Conservation (phyloP, 2,888 invertebrate species). For the Exocentrus adspersus region DNA sequence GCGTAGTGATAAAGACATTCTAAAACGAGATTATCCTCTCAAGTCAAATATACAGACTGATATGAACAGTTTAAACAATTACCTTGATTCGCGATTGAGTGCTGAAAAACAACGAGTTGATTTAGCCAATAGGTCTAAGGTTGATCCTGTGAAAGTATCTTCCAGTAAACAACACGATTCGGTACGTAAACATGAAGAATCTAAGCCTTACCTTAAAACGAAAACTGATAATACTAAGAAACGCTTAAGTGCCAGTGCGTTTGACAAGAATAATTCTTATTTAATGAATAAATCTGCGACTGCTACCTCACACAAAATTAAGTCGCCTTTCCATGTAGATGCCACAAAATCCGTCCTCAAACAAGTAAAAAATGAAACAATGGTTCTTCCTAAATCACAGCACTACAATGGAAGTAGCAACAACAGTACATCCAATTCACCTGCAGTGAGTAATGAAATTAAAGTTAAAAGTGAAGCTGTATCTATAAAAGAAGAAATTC, state of each 20-base stretch:
- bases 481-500: conserved; percentile 46
- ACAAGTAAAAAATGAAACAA: conserved; percentile 36
- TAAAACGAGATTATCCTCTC: conserved; percentile 54
- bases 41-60: conserved; percentile 53
- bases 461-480: conserved; percentile 41
- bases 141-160: conserved; percentile 52
- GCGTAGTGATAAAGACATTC: conserved; percentile 43
- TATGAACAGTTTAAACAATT: conserved; percentile 48
- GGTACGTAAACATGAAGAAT: conserved; percentile 51
- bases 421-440: conserved; percentile 33
- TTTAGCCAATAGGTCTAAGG: conserved; percentile 37
- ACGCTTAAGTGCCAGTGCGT: conserved; percentile 51
- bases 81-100: conserved; percentile 42
- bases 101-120: conserved; percentile 46
- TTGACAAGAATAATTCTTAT: conserved; percentile 54
- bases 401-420: conserved; percentile 43
- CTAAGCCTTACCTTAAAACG: conserved; percentile 49
- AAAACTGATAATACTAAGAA: conserved; percentile 55
- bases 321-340: conserved; percentile 56
- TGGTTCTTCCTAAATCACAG: conserved; percentile 24
- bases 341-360: conserved; percentile 60
- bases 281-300: conserved; percentile 53
- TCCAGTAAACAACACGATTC: conserved; percentile 46
- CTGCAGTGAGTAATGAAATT: conserved; percentile 34
- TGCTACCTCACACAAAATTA: conserved; percentile 60